phyloP scores from a whole-genome alignment of 2,797 vertebrate species.

The Acipenser ruthenus region DNA sequence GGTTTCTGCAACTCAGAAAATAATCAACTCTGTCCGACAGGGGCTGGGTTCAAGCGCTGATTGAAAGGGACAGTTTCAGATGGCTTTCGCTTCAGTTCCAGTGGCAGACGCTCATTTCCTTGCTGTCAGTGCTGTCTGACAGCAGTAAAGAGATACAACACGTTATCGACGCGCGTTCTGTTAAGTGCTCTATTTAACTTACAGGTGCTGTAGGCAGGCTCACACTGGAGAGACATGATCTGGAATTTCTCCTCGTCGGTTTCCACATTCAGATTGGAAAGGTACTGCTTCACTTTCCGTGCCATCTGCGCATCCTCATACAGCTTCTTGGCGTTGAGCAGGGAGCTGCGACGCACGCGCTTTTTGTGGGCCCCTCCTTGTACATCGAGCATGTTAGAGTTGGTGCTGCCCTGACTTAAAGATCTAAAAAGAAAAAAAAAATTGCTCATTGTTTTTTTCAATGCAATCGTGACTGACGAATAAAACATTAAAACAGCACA shows the following conservation, averaged over 20 bases:
- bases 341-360: slow-evolving; percentile 82
- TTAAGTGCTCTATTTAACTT: slow-evolving; percentile 33
- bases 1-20: too few species aligned
- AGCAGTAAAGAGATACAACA: too few species aligned
- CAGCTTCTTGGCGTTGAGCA: slow-evolving; percentile 91
- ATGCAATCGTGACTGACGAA: not conserved
- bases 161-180: too few species aligned
- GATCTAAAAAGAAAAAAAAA: slow-evolving; percentile 57
- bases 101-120: too few species aligned
- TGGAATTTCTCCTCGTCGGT: slow-evolving; percentile 88
- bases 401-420: slow-evolving; percentile 93
- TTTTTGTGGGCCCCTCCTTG: slow-evolving; percentile 88
- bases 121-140: too few species aligned
- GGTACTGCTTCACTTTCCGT: slow-evolving; percentile 91
- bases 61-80: too few species aligned
- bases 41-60: too few species aligned
- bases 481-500: slow-evolving; percentile 16
- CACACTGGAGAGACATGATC: slow-evolving; percentile 82
- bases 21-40: too few species aligned
- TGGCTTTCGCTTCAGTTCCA: too few species aligned
- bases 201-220: slow-evolving; percentile 82
- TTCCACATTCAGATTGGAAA: slow-evolving; percentile 82
- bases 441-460: too few species aligned
- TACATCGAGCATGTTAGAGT: slow-evolving; percentile 93
- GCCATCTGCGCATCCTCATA: slow-evolving; percentile 97